Percentiles rank a stretch among this genome's conserved stretches.
Conservation (phyloP, 2,888 invertebrate species). For the Leucophora obtusa region DNA sequence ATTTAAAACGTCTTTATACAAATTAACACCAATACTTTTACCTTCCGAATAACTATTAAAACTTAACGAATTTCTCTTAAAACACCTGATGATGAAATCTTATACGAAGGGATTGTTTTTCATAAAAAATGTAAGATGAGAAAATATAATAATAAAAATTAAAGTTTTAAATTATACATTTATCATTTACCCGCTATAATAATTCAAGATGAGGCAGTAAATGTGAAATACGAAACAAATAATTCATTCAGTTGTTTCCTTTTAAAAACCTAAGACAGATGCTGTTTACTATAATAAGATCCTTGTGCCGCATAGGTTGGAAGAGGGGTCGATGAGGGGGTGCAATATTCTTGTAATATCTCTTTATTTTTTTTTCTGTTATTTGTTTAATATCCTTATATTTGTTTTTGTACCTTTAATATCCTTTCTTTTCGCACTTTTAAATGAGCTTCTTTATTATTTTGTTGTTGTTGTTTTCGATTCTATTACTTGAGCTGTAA, state of each 20-base stretch:
- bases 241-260: constrained; percentile 57
- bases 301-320: constrained; percentile 9
- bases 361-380: constrained; percentile 20
- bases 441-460: constrained; percentile 55
- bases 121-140: background rate
- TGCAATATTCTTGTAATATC: background rate
- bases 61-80: background rate
- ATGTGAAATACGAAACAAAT: constrained; percentile 61
- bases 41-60: no score
- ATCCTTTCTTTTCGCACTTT: constrained; percentile 62
- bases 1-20: no score
- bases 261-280: constrained; percentile 59
- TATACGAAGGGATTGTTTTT: constrained; percentile 12
- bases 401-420: constrained; percentile 59
- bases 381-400: constrained; percentile 51
- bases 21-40: background rate
- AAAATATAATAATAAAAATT: constrained; percentile 24
- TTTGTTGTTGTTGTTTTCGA: constrained; percentile 33
- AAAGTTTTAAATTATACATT: constrained; percentile 38
- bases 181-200: constrained; percentile 61
- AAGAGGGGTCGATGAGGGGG: background rate
- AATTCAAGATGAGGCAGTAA: constrained; percentile 64
- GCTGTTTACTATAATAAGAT: constrained; percentile 48
- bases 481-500: constrained; percentile 48
- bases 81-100: constrained; percentile 34